Conservation (phyloP, 2,113 vertebrate genomes). For the Mus musculus region DNA sequence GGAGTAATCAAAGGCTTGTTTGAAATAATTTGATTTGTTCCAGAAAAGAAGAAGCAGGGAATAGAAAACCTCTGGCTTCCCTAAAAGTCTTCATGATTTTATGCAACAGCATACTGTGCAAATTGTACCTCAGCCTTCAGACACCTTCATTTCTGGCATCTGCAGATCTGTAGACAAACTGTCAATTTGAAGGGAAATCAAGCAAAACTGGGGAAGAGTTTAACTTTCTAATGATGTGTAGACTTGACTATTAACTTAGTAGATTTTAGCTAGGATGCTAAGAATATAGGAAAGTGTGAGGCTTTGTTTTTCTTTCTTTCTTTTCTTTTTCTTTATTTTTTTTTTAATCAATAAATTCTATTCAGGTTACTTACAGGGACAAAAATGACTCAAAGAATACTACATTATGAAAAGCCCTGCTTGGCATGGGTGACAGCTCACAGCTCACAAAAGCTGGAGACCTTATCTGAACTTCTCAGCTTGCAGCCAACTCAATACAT, state of each 20-base stretch:
- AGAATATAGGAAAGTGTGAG: background rate
- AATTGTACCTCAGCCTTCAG: background rate
- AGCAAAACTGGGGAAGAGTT: background rate
- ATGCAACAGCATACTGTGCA: background rate
- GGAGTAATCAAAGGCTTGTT: background rate
- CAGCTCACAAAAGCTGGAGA: background rate
- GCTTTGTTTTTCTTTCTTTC: too few species aligned
- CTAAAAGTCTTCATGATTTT: background rate
- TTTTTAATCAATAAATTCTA: background rate
- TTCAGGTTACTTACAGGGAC: background rate
- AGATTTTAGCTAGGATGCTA: background rate
- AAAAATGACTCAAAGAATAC: background rate
- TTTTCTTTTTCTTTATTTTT: too few species aligned
- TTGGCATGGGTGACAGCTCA: background rate
- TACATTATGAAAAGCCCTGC: background rate
- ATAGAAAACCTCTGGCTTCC: background rate
- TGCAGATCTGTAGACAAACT: background rate
- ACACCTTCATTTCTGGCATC: background rate
- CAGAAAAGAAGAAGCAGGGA: constrained; percentile 8
- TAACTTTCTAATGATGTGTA: background rate
- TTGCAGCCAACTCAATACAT: background rate
- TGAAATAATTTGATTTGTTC: constrained; percentile 38
- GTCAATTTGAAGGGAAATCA: background rate
- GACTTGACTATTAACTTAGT: background rate
- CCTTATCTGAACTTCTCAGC: background rate